Base-by-base conservation (phyloP, 1,140 invertebrate genomes). In the Aphelinus certus region DNA sequence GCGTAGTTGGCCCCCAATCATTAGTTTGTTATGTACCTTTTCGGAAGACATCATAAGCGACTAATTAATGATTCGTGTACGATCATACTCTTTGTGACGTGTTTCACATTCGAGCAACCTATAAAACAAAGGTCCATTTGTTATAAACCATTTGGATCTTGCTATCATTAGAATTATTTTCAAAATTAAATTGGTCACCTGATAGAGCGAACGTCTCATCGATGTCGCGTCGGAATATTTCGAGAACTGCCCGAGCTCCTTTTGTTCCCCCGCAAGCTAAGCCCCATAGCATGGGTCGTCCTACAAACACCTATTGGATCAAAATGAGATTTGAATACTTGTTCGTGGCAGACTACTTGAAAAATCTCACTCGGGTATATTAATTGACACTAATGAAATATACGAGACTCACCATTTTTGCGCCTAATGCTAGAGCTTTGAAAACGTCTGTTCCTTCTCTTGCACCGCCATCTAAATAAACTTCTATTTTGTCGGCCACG, bases 381-480 rank as follows among this genome's bases (percentile, higher is more conserved):
- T 26, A 26, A 26, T 26, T 26, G 26, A 26, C 26, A 26, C 26
- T 26, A 26, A 26, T 26, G 26, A 26, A 26, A 26, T 26, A 26
- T 26, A 26, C 26, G 26, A 0, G 0, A 26, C 0, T 77, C 87
- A 93, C 95, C 91, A 95, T 94, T 90, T 92, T 93, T 2, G 97
- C 97, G 3, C 97, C 97, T 4, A 98, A 85, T 2, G 96, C 96
- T 49, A 98, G 82, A 6, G 97, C 96, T 88, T 97, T 98, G 61
- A 97, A 93, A 1, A 97, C 91, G 87, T 98, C 96, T 55, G 94
- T 94, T 9, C 96, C 97, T 81, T 92, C 91, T 26, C 90, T 90
- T 3, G 98, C 89, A 7, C 97, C 96, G 3, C 97, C 96, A 85
- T 98, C 97, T 74, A 98, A 81, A 86, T 95, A 97, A 43, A 98